A percentile compares a stretch with the other conserved stretches of the same genome.
These are phyloP conservation scores for Meiosimyza decipiens DNA, from an alignment of 2,888 invertebrate genomes.

Conservation along the genomic window DNA sequence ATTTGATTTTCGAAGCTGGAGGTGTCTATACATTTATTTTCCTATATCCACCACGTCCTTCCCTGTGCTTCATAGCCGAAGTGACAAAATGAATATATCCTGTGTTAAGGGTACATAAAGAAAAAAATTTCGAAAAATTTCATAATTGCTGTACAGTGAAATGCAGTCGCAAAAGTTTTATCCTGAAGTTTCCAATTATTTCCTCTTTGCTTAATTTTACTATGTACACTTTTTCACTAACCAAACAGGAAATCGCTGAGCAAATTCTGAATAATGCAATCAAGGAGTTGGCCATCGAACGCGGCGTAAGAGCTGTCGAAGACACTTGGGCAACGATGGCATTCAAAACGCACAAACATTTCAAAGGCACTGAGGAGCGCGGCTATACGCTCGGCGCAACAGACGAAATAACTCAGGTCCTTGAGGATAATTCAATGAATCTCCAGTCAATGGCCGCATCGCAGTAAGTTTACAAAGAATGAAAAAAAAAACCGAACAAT, in stretches of 20 bases:
- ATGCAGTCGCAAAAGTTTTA: neutral
- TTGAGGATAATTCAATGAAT: slow-evolving; percentile 91
- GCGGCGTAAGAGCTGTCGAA: slow-evolving; percentile 84
- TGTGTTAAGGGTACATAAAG: too few relatives aligned
- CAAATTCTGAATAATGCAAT: slow-evolving; percentile 89
- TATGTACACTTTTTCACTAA: neutral
- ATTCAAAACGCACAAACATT: slow-evolving; percentile 76
- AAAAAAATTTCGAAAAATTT: too few relatives aligned
- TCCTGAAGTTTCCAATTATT: neutral
- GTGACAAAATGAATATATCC: too few relatives aligned
- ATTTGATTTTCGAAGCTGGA: too few relatives aligned
- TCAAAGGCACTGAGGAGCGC: slow-evolving; percentile 80
- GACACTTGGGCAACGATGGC: slow-evolving; percentile 77
- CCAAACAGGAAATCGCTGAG: slow-evolving; percentile 75
- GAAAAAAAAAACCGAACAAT: neutral
- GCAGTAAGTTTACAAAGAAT: slow-evolving; percentile 69
- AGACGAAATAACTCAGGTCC: slow-evolving; percentile 82
- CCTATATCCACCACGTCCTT: too few relatives aligned
- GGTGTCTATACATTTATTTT: too few relatives aligned
- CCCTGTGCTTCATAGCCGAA: too few relatives aligned
- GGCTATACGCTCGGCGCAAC: slow-evolving; percentile 81
- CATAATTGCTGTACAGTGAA: too few relatives aligned
- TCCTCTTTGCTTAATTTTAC: neutral
- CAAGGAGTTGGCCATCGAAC: slow-evolving; percentile 92
- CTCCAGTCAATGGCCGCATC: slow-evolving; percentile 92